Evolutionary conservation across 2,113 vertebrate species (phyloP).

Genomic region (Callaeas wilsoni): DNA sequence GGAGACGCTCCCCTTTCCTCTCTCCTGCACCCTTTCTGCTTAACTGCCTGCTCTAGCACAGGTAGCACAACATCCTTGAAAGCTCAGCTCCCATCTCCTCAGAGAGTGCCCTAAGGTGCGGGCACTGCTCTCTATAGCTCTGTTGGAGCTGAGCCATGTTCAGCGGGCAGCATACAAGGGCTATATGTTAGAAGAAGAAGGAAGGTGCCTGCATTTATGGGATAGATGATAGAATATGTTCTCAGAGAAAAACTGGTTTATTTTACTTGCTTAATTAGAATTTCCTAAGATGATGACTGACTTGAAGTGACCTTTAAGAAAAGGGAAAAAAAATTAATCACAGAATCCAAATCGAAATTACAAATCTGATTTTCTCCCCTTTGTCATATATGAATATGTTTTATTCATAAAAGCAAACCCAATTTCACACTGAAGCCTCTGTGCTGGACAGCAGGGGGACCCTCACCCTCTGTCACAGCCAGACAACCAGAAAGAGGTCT

Average conservation of each 20-base stretch:
- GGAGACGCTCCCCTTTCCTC: neutral
- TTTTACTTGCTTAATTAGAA: neutral
- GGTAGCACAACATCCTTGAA: neutral
- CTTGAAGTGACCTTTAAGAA: neutral
- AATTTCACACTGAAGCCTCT: neutral
- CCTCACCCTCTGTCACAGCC: neutral
- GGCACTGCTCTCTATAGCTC: neutral
- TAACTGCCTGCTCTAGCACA: neutral
- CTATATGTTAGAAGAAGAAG: neutral
- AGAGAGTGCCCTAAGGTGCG: neutral
- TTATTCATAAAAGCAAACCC: neutral
- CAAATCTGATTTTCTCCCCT: accelerated
- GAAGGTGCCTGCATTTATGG: neutral
- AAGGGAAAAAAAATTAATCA: neutral
- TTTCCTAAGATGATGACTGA: neutral
- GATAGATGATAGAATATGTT: neutral
- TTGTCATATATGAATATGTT: too few relatives aligned
- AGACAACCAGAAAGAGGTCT: neutral
- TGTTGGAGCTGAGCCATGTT: neutral
- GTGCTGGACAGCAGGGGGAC: neutral
- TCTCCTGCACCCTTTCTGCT: neutral
- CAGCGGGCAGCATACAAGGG: neutral
- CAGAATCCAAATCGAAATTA: neutral
- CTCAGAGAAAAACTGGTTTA: neutral
- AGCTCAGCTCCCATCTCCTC: neutral